phyloP scores from a whole-genome alignment of 2,888 invertebrate species.

The Junonia oenone region DNA sequence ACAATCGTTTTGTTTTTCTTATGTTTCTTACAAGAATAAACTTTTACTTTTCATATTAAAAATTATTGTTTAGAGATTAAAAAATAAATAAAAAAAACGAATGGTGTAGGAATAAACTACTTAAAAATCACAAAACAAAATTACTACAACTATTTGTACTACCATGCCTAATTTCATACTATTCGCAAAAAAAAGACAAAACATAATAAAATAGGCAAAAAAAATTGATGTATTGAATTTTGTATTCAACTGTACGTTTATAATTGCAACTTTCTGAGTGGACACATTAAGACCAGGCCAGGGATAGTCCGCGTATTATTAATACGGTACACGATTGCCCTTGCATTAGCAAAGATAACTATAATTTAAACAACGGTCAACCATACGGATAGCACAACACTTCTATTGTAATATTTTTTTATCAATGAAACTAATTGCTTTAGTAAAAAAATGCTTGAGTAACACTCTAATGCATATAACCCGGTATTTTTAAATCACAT shows the following conservation, averaged over 20 bases:
- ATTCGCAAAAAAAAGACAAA: no score
- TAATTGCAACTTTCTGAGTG: constrained; percentile 32
- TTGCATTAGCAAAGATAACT: constrained; percentile 13
- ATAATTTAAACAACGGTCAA: constrained; percentile 10
- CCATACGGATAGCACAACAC: background rate
- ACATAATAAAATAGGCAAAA: no score
- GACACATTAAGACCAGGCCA: constrained; percentile 31
- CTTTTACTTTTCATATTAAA: no score
- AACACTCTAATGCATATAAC: background rate
- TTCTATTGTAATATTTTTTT: constrained; percentile 4
- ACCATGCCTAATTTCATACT: no score
- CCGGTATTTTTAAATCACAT: background rate
- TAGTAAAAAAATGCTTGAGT: background rate
- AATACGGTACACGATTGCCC: constrained; percentile 26
- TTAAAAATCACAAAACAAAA: no score
- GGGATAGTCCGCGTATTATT: constrained; percentile 31
- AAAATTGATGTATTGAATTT: background rate
- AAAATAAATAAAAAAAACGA: no score
- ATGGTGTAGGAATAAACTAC: no score
- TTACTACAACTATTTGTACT: no score
- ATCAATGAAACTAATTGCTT: background rate
- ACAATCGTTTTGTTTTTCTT: no score
- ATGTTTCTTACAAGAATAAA: no score
- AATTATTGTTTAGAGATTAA: no score
- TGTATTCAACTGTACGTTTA: constrained; percentile 24